Percentiles rank a stretch among this genome's conserved stretches.
Conservation (phyloP, 2,797 vertebrate species). For the Pempheris klunzingeri region DNA sequence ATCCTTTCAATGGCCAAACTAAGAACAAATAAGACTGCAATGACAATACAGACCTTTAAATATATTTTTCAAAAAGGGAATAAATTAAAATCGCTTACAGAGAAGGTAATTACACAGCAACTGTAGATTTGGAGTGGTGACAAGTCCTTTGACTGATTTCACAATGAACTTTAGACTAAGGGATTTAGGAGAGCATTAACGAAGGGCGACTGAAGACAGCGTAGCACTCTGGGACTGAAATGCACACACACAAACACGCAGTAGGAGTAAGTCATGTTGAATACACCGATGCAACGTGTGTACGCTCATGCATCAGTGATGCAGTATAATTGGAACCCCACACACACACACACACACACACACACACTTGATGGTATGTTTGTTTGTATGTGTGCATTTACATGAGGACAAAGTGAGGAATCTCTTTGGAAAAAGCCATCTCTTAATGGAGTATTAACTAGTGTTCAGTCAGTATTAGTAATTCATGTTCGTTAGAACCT, state of each 20-base stretch:
- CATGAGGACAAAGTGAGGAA: conserved; percentile 76
- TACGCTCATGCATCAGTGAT: conserved; percentile 47
- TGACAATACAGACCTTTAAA: conserved; percentile 87
- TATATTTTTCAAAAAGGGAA: conserved; percentile 94
- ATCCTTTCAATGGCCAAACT: conserved; percentile 83
- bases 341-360: conserved; percentile 29
- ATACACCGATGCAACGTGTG: conserved; percentile 50
- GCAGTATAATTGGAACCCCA: conserved; percentile 51
- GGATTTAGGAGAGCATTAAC: conserved; percentile 68
- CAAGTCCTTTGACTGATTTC: conserved; percentile 73
- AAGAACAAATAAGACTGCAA: conserved; percentile 86
- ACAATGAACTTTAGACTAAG: conserved; percentile 65
- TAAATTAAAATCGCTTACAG: conserved; percentile 83
- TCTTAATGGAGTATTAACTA: conserved; percentile 85
- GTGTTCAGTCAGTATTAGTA: conserved; percentile 86
- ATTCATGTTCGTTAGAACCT: conserved; percentile 82
- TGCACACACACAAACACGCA: conserved; percentile 65
- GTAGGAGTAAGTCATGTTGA: conserved; percentile 36
- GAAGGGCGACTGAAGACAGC: conserved; percentile 72
- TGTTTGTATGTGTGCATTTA: conserved; percentile 82
- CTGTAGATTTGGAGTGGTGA: conserved; percentile 89
- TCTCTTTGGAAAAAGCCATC: conserved; percentile 90
- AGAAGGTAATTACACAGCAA: conserved; percentile 91
- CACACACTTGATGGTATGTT: conserved; percentile 65
- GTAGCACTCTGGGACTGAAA: conserved; percentile 85